A percentile compares a stretch with the other conserved stretches of the same genome.
These are phyloP conservation scores for Tanytarsus gracilentus DNA, from an alignment of 2,888 invertebrate genomes.

Conservation along the genomic window DNA sequence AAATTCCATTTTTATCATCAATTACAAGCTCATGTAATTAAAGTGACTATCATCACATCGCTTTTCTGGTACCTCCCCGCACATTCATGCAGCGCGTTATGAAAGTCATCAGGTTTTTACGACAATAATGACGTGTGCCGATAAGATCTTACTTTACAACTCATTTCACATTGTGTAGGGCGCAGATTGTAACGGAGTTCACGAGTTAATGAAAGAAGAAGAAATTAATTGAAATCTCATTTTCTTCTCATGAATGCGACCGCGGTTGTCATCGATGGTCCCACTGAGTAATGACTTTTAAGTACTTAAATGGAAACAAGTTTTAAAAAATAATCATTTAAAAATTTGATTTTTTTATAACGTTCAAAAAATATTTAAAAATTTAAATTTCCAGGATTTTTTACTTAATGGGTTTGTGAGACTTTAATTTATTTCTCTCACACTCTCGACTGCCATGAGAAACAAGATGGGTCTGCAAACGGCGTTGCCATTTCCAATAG, in stretches of 20 bases:
- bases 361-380: neutral
- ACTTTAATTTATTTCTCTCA: no score
- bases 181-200: neutral
- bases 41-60: no score
- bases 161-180: slow-evolving; percentile 9
- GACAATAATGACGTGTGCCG: slow-evolving; percentile 1
- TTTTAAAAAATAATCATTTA: no score
- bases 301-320: no score
- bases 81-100: neutral
- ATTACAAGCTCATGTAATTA: slow-evolving; percentile 18
- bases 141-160: slow-evolving; percentile 14
- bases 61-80: neutral
- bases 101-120: slow-evolving; percentile 11
- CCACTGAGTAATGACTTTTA: no score
- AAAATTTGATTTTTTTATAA: neutral
- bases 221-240: slow-evolving; percentile 25
- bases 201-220: neutral
- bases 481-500: no score
- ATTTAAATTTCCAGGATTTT: no score
- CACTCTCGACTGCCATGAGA: no score
- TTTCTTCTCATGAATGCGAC: slow-evolving; percentile 19
- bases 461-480: no score
- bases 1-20: slow-evolving; percentile 26
- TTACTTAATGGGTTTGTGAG: no score
- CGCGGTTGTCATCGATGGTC: no score